Evolutionary conservation across 2,797 vertebrate species (phyloP).

Genomic region (Anableps anableps): DNA sequence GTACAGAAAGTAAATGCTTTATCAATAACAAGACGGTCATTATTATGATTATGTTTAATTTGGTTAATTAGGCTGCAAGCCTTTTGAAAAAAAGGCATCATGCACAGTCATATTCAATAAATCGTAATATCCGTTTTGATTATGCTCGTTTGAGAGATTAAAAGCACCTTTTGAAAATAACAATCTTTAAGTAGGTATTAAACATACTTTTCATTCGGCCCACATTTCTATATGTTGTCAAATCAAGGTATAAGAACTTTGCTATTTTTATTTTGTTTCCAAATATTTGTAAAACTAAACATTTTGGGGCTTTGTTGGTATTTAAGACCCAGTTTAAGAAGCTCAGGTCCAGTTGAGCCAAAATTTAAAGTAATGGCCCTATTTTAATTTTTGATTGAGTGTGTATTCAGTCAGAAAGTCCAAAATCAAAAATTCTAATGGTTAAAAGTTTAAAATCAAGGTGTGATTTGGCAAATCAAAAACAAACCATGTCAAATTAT

Average conservation of each 20-base stretch:
- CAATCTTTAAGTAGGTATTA: neutral
- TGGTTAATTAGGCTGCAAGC: neutral
- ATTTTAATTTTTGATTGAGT: neutral
- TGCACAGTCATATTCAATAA: neutral
- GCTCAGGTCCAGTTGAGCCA: neutral
- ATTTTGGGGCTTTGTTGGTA: neutral
- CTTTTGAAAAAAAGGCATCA: neutral
- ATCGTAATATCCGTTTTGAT: neutral
- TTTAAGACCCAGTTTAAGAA: neutral
- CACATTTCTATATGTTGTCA: neutral
- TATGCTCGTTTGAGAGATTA: neutral
- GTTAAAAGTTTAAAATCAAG: neutral
- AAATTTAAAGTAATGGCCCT: neutral
- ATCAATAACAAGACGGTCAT: neutral
- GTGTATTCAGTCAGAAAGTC: neutral
- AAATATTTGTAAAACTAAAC: neutral
- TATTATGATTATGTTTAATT: neutral
- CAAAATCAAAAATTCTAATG: neutral
- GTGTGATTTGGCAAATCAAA: neutral
- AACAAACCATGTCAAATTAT: neutral
- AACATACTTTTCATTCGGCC: neutral
- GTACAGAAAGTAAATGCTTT: neutral
- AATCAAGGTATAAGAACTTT: neutral
- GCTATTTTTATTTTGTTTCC: neutral
- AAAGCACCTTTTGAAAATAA: neutral